Percentiles rank a stretch among this genome's conserved stretches.
Conservation (phyloP, 2,797 vertebrate species). For the Tolypeutes matacus region DNA sequence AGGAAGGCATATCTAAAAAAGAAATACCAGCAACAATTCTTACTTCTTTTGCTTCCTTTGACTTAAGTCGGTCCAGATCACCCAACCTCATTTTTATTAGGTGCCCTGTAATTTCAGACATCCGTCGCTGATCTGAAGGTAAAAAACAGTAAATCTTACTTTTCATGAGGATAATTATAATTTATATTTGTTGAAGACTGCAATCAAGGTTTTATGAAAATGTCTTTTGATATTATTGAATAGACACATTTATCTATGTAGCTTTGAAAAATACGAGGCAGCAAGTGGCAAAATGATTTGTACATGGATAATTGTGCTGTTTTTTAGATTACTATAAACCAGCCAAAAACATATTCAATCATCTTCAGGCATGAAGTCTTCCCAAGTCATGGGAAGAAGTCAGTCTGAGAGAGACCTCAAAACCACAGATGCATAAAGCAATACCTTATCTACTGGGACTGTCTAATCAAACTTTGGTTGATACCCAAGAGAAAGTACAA, state of each 20-base stretch:
- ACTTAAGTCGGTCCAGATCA: constrained; percentile 93
- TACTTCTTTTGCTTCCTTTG: constrained; percentile 95
- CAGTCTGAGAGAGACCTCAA: constrained; percentile 37
- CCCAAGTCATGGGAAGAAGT: background rate
- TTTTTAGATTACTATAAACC: constrained; percentile 36
- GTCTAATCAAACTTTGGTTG: background rate
- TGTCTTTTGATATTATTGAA: constrained; percentile 37
- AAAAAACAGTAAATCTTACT: constrained; percentile 62
- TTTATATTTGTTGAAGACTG: constrained; percentile 33
- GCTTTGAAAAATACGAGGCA: constrained; percentile 66
- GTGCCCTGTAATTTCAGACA: constrained; percentile 96
- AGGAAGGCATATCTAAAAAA: constrained; percentile 35
- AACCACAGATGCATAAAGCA: background rate
- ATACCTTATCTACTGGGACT: background rate
- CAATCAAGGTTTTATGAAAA: constrained; percentile 49
- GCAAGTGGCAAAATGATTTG: constrained; percentile 18
- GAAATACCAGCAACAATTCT: constrained; percentile 71
- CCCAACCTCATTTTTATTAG: constrained; percentile 97
- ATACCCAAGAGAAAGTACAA: constrained; percentile 7
- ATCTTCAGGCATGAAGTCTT: constrained; percentile 52
- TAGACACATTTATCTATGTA: background rate
- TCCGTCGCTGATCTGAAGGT: constrained; percentile 95
- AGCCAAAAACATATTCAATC: constrained; percentile 9
- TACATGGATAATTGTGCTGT: background rate
- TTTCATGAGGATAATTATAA: constrained; percentile 52